Evolutionary conservation across 2,113 vertebrate genomes (phyloP).

Genomic region (Grallaria varia): DNA sequence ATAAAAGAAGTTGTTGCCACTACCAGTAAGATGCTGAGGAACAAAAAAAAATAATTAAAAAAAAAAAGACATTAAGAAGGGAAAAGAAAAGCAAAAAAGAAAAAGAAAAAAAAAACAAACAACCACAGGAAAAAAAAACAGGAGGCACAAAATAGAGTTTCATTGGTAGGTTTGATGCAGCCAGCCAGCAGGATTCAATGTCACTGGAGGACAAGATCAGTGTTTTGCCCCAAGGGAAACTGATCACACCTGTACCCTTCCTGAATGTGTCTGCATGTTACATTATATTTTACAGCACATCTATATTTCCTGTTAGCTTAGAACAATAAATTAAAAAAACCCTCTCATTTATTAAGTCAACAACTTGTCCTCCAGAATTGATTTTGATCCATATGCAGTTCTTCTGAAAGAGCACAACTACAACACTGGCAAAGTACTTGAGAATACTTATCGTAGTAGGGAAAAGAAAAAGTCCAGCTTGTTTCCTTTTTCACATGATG

Average conservation of each 20-base stretch:
- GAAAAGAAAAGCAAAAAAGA: rapidly evolving
- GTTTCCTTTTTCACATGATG: background rate
- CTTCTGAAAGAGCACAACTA: background rate
- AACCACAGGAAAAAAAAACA: no score
- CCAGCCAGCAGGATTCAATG: background rate
- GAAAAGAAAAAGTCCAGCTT: background rate
- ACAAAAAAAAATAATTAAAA: no score
- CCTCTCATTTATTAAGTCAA: background rate
- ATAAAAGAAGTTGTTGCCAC: background rate
- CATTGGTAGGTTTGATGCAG: background rate
- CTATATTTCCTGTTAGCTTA: background rate
- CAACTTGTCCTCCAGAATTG: background rate
- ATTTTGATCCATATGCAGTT: background rate
- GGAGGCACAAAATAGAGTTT: background rate
- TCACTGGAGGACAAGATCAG: background rate
- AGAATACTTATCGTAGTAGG: background rate
- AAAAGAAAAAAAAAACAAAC: no score
- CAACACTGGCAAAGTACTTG: background rate
- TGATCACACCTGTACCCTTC: background rate
- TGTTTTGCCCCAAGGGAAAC: background rate
- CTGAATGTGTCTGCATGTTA: background rate
- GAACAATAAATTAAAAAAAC: background rate
- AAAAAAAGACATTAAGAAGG: no score
- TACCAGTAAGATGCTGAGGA: background rate
- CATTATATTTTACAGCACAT: background rate